phyloP scores from a whole-genome alignment of 37 sponge, comb jelly and placozoan genomes.

The Eunapius fragilis region DNA sequence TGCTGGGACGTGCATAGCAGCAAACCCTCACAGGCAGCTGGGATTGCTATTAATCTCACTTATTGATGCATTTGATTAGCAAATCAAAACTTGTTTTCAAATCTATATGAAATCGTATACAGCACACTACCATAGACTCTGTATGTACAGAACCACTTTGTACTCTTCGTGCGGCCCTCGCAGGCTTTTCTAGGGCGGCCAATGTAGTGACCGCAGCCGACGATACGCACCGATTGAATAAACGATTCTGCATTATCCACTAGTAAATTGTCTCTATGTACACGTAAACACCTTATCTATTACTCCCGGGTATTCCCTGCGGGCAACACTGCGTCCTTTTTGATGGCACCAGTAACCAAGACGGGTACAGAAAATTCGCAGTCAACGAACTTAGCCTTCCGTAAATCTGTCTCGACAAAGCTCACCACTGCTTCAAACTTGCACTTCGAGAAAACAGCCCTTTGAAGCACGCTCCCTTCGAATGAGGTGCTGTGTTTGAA shows the following conservation, averaged over 20 bases:
- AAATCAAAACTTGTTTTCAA: neutral
- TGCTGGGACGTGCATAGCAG: conserved; percentile 36
- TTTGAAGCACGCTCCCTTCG: conserved; percentile 19
- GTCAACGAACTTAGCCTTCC: conserved; percentile 10
- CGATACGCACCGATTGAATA: too few relatives aligned
- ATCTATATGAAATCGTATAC: too few relatives aligned
- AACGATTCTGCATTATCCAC: too few relatives aligned
- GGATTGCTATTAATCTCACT: neutral
- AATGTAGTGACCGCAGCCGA: too few relatives aligned
- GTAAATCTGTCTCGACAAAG: conserved; percentile 33
- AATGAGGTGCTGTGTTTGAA: conserved; percentile 29
- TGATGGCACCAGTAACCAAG: neutral
- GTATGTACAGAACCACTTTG: too few relatives aligned
- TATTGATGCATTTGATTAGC: neutral
- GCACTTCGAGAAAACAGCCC: conserved; percentile 40
- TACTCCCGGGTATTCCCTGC: neutral
- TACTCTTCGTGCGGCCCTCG: too few relatives aligned
- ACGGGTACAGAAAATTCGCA: neutral
- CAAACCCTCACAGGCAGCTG: too few relatives aligned
- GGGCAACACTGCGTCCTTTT: neutral
- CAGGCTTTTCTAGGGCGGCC: too few relatives aligned
- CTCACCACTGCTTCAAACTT: conserved; percentile 2
- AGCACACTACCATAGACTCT: too few relatives aligned
- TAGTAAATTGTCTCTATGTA: too few relatives aligned
- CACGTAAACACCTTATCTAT: too few relatives aligned